These are phyloP conservation scores for Peromyscus eremicus DNA, from an alignment of 2,797 vertebrate genomes.

Conservation along the genomic window DNA sequence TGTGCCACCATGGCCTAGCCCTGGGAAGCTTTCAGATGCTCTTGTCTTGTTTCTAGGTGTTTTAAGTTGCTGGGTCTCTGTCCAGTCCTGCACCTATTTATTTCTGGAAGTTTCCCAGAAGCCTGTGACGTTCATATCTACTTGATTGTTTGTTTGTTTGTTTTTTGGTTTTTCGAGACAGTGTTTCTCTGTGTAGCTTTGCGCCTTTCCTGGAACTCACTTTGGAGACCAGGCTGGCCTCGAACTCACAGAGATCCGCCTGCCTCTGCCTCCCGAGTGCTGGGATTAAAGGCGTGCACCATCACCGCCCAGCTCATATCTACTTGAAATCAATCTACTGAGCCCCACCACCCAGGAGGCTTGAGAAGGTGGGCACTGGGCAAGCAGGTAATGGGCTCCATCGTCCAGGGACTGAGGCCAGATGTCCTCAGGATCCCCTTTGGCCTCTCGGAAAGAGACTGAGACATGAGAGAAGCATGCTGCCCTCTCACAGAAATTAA, in stretches of 20 bases:
- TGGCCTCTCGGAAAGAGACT: not conserved
- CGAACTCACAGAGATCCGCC: too few relatives aligned
- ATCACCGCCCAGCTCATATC: too few relatives aligned
- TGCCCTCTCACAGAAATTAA: not conserved
- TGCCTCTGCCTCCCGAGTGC: too few relatives aligned
- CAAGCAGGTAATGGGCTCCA: not conserved
- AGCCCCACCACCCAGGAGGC: not conserved
- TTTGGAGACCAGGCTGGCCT: too few relatives aligned
- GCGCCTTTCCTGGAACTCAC: too few relatives aligned
- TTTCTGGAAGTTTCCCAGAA: not conserved
- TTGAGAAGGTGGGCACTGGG: not conserved
- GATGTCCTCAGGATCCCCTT: not conserved
- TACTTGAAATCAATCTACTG: not conserved
- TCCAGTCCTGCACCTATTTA: not conserved
- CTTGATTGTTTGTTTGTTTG: too few relatives aligned
- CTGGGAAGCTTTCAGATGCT: not conserved
- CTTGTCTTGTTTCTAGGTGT: not conserved
- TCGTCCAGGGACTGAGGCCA: too few relatives aligned
- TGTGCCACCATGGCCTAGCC: not conserved
- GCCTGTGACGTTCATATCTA: not conserved
- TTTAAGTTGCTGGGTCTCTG: not conserved
- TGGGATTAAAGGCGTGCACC: too few relatives aligned
- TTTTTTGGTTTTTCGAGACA: too few relatives aligned
- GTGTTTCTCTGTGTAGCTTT: too few relatives aligned
- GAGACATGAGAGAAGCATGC: not conserved